These are phyloP conservation scores for Halichoeres trimaculatus DNA, from an alignment of 2,113 vertebrate genomes.

Conservation along the genomic window DNA sequence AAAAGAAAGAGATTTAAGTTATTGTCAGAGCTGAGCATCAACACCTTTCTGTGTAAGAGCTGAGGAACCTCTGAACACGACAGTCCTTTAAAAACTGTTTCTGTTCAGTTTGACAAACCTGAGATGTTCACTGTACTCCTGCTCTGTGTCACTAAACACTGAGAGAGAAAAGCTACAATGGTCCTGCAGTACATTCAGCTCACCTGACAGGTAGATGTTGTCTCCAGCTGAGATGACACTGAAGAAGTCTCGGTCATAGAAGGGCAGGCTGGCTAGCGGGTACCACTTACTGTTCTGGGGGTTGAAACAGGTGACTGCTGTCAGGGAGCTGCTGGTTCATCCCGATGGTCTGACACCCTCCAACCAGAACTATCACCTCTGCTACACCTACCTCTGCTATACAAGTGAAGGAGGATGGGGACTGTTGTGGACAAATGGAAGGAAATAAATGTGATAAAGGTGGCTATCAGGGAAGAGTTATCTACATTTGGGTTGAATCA, in stretches of 20 bases:
- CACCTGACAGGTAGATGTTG: slow-evolving; percentile 99
- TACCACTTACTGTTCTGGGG: slow-evolving; percentile 99
- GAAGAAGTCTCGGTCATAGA: slow-evolving; percentile 99
- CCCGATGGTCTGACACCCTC: slow-evolving; percentile 96
- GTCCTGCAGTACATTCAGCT: no score
- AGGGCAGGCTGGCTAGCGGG: slow-evolving; percentile 95
- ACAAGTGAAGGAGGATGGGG: slow-evolving; percentile 18
- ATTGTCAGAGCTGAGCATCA: no score
- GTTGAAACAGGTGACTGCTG: slow-evolving; percentile 97
- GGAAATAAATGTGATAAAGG: no score
- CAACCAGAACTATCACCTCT: slow-evolving; percentile 97
- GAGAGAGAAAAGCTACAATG: no score
- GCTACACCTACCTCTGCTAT: slow-evolving; percentile 94
- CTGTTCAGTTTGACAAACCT: no score
- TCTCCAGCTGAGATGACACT: slow-evolving; percentile 97
- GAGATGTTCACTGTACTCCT: no score
- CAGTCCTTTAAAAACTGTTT: no score
- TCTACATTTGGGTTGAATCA: slow-evolving; percentile 36
- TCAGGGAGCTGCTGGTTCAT: slow-evolving; percentile 97
- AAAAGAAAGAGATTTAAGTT: no score
- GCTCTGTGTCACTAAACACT: no score
- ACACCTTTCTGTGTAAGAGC: no score
- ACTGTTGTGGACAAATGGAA: neutral
- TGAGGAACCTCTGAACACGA: no score
- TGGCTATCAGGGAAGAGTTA: no score